These are phyloP conservation scores for Scaptomyza cyrtandrae DNA, from an alignment of 2,888 invertebrate genomes.

Conservation along the genomic window DNA sequence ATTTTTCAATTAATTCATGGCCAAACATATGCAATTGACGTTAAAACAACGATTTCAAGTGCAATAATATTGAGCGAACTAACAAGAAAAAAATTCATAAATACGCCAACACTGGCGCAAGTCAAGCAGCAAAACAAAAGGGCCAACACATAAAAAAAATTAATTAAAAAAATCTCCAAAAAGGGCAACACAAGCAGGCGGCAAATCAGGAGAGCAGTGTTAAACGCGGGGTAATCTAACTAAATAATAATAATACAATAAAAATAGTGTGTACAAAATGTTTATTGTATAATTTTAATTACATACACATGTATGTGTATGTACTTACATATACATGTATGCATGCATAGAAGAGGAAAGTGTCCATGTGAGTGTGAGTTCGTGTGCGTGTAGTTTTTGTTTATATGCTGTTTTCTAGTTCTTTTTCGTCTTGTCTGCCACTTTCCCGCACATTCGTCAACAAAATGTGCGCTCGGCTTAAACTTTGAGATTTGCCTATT, in stretches of 20 bases:
- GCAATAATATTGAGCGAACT: slow-evolving; percentile 52
- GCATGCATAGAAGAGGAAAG: slow-evolving; percentile 16
- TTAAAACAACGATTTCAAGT: slow-evolving; percentile 48
- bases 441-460: slow-evolving; percentile 62
- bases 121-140: slow-evolving; percentile 59
- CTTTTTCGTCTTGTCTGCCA: slow-evolving; percentile 34
- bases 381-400: slow-evolving; percentile 60
- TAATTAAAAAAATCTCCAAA: slow-evolving; percentile 16
- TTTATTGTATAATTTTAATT: slow-evolving; percentile 74
- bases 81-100: slow-evolving; percentile 39
- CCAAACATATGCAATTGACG: slow-evolving; percentile 49
- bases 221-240: slow-evolving; percentile 42
- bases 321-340: slow-evolving; percentile 17
- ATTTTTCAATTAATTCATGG: slow-evolving; percentile 53
- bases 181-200: slow-evolving; percentile 36
- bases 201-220: slow-evolving; percentile 29
- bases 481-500: slow-evolving; percentile 32
- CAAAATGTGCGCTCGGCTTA: slow-evolving; percentile 52
- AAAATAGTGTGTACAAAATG: slow-evolving; percentile 58
- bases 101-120: slow-evolving; percentile 40
- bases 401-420: slow-evolving; percentile 45
- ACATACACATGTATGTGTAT: slow-evolving; percentile 32
- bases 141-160: slow-evolving; percentile 41
- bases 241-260: slow-evolving; percentile 22
- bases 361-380: slow-evolving; percentile 23